These are phyloP conservation scores for Arremon aurantiirostris DNA, from an alignment of 2,797 vertebrate species.

Conservation along the genomic window DNA sequence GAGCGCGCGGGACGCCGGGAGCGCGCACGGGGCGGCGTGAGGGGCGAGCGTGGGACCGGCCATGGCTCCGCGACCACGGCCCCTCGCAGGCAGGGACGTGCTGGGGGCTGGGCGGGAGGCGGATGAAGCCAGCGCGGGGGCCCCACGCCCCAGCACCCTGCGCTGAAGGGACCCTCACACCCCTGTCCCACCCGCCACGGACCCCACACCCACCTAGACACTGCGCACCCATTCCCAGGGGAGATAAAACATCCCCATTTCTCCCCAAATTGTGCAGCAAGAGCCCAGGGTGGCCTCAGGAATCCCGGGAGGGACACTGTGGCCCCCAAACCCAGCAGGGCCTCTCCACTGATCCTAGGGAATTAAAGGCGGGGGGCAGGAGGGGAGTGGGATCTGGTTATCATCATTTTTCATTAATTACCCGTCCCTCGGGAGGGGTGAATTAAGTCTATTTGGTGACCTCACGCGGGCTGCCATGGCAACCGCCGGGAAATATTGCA, in stretches of 20 bases:
- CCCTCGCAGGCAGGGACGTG: neutral
- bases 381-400: slow-evolving; percentile 43
- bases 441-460: slow-evolving; percentile 69
- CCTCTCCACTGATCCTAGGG: neutral
- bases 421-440: slow-evolving; percentile 40
- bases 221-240: fast-evolving
- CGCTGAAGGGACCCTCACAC: neutral
- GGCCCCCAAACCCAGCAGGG: neutral
- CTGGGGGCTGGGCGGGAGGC: neutral
- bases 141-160: neutral
- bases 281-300: too few species aligned
- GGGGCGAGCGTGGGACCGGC: neutral
- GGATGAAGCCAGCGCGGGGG: neutral
- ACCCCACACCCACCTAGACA: neutral
- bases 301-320: neutral
- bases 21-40: neutral
- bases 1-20: neutral
- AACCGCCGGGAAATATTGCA: slow-evolving; percentile 62
- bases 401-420: slow-evolving; percentile 62
- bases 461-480: slow-evolving; percentile 60
- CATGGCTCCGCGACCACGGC: neutral
- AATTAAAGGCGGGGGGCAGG: neutral
- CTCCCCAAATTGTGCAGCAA: neutral
- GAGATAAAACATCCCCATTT: neutral
- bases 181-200: neutral